phyloP scores from a whole-genome alignment of 2,797 vertebrate species.

The Rousettus madagascariensis region DNA sequence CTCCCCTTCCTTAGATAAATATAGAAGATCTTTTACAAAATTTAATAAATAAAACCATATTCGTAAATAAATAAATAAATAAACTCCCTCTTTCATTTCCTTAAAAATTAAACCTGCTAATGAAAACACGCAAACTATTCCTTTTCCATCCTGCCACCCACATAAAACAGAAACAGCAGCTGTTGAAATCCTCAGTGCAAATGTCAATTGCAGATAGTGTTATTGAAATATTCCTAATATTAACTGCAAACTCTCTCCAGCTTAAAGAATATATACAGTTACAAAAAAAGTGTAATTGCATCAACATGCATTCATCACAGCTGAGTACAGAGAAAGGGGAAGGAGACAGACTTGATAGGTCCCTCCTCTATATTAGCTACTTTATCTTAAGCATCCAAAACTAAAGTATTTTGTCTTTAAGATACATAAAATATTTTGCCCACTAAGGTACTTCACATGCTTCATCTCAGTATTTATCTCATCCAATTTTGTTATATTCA shows the following conservation, averaged over 20 bases:
- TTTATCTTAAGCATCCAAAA: neutral
- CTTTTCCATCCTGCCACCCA: constrained; percentile 49
- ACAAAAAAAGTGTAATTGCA: neutral
- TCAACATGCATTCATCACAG: neutral
- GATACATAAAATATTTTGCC: neutral
- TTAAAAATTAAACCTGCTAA: constrained; percentile 40
- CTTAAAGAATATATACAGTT: constrained; percentile 12
- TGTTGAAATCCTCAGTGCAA: constrained; percentile 57
- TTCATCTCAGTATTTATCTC: neutral
- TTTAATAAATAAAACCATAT: constrained; percentile 8
- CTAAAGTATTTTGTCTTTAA: neutral
- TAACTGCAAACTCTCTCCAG: constrained; percentile 47
- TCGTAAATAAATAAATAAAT: constrained; percentile 29
- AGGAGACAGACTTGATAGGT: neutral
- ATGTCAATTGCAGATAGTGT: constrained; percentile 58
- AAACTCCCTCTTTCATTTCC: constrained; percentile 1
- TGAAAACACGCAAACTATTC: constrained; percentile 46
- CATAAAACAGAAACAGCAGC: constrained; percentile 57
- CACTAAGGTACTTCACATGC: neutral
- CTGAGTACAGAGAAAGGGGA: neutral
- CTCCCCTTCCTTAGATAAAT: neutral
- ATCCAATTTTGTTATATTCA: neutral
- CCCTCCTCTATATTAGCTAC: neutral
- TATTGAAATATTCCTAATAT: constrained; percentile 60
- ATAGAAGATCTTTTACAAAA: neutral